Conservation (phyloP, 2,888 invertebrate species). For the Theretra japonica region DNA sequence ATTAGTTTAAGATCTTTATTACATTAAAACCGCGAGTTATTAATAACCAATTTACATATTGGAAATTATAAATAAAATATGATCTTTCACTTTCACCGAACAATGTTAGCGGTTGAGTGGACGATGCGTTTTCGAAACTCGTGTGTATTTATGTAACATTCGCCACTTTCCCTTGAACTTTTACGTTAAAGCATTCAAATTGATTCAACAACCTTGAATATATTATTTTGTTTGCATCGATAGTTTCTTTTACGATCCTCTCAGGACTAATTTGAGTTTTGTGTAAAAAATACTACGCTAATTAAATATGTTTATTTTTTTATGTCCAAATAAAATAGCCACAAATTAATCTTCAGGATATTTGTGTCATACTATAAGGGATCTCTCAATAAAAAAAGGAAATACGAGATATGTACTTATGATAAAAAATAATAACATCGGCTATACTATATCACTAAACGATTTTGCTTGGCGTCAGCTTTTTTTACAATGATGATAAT, state of each 20-base stretch:
- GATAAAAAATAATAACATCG: too few species aligned
- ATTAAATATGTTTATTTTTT: too few species aligned
- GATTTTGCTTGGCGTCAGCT: too few species aligned
- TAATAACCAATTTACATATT: background rate
- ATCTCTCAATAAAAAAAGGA: too few species aligned
- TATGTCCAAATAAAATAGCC: too few species aligned
- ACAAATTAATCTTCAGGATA: too few species aligned
- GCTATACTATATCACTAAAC: too few species aligned
- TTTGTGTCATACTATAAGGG: too few species aligned
- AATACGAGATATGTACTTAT: too few species aligned
- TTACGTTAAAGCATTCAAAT: slow-evolving; percentile 34
- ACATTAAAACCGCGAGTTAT: background rate
- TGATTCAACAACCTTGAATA: slow-evolving; percentile 35
- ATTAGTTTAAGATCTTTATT: too few species aligned
- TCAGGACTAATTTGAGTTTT: background rate
- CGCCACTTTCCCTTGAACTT: slow-evolving; percentile 43
- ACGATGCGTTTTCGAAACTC: slow-evolving; percentile 8
- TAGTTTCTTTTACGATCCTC: background rate
- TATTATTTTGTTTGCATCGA: slow-evolving; percentile 7
- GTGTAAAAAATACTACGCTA: too few species aligned
- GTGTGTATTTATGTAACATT: slow-evolving; percentile 19
- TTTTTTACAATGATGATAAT: too few species aligned
- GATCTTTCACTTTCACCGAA: slow-evolving; percentile 22
- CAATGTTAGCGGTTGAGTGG: slow-evolving; percentile 15
- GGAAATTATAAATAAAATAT: background rate